phyloP scores from a whole-genome alignment of 2,888 invertebrate species.

The Volucella inflata region DNA sequence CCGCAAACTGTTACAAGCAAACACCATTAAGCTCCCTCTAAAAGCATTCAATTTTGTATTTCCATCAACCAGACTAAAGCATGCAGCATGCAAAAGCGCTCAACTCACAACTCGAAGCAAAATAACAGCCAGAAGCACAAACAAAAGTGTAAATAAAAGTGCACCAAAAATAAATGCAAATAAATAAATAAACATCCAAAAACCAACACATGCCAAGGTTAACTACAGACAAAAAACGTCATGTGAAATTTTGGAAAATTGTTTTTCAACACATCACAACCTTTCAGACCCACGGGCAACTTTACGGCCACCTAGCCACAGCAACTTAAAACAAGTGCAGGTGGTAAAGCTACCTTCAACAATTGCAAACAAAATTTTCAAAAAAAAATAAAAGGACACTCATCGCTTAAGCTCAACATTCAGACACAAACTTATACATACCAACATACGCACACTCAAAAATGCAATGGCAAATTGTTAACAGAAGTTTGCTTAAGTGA shows the following conservation, averaged over 20 bases:
- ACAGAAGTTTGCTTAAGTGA: slow-evolving; percentile 64
- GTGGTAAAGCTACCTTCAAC: too few species aligned
- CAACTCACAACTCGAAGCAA: slow-evolving; percentile 1
- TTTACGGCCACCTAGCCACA: too few species aligned
- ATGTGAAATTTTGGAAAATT: too few species aligned
- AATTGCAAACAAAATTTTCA: neutral
- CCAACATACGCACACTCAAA: slow-evolving; percentile 1
- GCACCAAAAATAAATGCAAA: neutral
- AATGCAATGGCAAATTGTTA: slow-evolving; percentile 5
- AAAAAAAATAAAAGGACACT: neutral
- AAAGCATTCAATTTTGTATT: slow-evolving; percentile 40
- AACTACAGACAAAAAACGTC: too few species aligned
- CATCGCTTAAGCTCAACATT: slow-evolving; percentile 25
- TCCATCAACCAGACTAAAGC: slow-evolving; percentile 48
- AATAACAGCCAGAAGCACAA: slow-evolving; percentile 2
- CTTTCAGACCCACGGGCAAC: too few species aligned
- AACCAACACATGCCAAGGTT: neutral
- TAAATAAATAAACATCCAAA: slow-evolving; percentile 33
- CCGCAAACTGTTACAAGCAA: slow-evolving; percentile 5
- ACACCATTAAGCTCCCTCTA: slow-evolving; percentile 13
- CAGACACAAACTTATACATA: slow-evolving; percentile 5
- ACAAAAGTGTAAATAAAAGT: slow-evolving; percentile 21
- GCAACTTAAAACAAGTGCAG: too few species aligned
- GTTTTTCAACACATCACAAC: too few species aligned
- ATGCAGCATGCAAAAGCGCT: slow-evolving; percentile 44